Base-by-base conservation (phyloP, 1,140 invertebrate genomes). In the Drosophila pallidifrons region DNA sequence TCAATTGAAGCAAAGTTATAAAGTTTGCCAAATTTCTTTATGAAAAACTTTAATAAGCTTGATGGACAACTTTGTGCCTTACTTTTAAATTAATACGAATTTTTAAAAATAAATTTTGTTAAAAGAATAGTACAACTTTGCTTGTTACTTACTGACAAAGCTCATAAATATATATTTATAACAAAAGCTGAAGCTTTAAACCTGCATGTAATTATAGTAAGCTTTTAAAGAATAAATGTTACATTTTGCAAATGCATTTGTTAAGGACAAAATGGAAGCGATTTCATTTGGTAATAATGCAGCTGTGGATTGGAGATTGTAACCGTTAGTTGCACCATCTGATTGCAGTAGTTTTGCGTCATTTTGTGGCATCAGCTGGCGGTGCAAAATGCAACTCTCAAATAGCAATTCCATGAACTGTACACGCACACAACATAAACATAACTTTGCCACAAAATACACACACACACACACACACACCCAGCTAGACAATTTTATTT, bases 361-460 rank as follows among this genome's bases (percentile, higher is more conserved):
- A 43, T 67, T 8, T 47, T 57, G 59, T 43, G 64, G 75, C 75
- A 68, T 68, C 77, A 79, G 68, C 28, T 59, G 78, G 32, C 61
- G 49, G 52, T 69, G 47, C 74, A 67, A 69, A 81, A 73, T 73
- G 74, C 69, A 52, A 71, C 73, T 69, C 61, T 72, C 49, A 81
- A 85, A 86, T 85, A 43, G 52, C 78, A 86, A 81, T 85, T 85
- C 75, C 82, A 85, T 85, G 81, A 77, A 81, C 77, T 57, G 59
- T 68, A 66, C 78, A 85, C 74, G 75, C 77, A 86, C 63, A 74
- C 54, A 71, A 81, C 69, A 81, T 77, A 83, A 81, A 81, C 69
- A 81, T 75, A 75, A 75, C 66, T 78, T 75, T 32, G 51, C 47
- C 35, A 54, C 41, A 52, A 67, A 54, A 52, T 51, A 32, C 63